A percentile compares a stretch with the other conserved stretches of the same genome.
Evolutionary conservation across 2,113 vertebrate species (phyloP).

Genomic region (Bucco capensis): DNA sequence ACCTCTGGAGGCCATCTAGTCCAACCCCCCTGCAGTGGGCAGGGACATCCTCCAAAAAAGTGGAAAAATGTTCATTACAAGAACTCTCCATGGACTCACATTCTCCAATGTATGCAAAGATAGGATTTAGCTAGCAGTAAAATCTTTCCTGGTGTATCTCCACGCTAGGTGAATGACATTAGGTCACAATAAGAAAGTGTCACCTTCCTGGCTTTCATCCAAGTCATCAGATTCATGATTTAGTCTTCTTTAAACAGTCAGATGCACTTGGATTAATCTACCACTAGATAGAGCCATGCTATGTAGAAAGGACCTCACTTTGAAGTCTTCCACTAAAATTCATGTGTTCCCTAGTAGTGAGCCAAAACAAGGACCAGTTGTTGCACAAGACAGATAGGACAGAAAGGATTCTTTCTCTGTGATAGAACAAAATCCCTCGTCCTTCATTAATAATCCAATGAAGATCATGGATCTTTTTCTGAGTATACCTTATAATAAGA

Average conservation of each 20-base stretch:
- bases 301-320: not conserved
- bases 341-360: not conserved
- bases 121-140: not conserved
- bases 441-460: not conserved
- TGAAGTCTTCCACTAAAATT: not conserved
- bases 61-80: not conserved
- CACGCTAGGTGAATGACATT: not conserved
- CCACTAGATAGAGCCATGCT: slow-evolving; percentile 54
- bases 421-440: not conserved
- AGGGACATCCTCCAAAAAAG: no score
- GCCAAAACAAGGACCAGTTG: not conserved
- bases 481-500: not conserved
- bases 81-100: not conserved
- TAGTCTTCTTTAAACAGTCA: not conserved
- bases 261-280: not conserved
- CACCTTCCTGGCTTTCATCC: not conserved
- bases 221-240: not conserved
- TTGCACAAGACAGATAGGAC: not conserved
- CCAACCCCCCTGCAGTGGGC: no score
- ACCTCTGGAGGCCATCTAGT: no score
- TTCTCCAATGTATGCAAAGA: not conserved
- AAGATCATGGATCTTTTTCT: not conserved
- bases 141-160: not conserved
- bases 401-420: not conserved
- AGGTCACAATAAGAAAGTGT: not conserved